These are phyloP conservation scores for Pholis gunnellus DNA, from an alignment of 2,113 vertebrate genomes.

Conservation along the genomic window DNA sequence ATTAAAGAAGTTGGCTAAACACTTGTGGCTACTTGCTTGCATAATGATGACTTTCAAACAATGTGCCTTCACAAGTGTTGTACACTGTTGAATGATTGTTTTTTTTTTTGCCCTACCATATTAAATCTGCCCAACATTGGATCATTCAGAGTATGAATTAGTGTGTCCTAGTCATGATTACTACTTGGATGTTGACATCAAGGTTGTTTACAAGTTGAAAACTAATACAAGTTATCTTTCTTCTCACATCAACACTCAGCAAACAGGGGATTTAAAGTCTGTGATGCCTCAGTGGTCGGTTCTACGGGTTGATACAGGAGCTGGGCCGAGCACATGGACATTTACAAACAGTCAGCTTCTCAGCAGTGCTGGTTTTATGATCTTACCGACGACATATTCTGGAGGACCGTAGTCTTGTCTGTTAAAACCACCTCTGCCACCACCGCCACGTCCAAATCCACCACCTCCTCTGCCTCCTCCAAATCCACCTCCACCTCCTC, in stretches of 20 bases:
- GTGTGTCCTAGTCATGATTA: neutral
- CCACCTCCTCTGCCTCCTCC: constrained; percentile 83
- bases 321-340: neutral
- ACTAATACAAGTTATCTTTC: neutral
- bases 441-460: constrained; percentile 74
- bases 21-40: neutral
- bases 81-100: no score
- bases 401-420: constrained; percentile 95
- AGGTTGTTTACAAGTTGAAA: no score
- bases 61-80: neutral
- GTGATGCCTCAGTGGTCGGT: neutral
- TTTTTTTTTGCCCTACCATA: neutral
- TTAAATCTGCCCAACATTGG: neutral
- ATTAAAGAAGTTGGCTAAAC: neutral
- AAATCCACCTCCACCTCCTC: constrained; percentile 67
- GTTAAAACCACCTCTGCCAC: constrained; percentile 90
- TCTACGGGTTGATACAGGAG: neutral
- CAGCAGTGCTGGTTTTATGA: neutral
- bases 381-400: constrained; percentile 93
- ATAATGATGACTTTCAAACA: neutral
- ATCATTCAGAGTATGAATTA: no score
- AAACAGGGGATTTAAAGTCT: neutral
- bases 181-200: neutral
- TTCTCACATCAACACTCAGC: neutral
- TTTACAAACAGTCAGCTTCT: no score